Evolutionary conservation across 2,797 vertebrate species (phyloP).

Genomic region (Gambelia wislizenii): DNA sequence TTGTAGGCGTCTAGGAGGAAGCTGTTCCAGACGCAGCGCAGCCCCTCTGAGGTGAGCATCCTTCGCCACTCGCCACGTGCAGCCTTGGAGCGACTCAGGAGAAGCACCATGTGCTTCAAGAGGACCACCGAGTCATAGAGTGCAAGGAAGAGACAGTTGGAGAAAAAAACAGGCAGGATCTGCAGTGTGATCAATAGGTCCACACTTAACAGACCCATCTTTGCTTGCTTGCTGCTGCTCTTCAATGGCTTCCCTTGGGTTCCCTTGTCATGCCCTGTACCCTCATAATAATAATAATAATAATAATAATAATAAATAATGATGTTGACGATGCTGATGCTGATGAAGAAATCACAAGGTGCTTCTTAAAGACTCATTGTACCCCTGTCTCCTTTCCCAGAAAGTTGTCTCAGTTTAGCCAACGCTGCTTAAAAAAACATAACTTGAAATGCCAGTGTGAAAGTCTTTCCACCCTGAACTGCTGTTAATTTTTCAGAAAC

Average conservation of each 20-base stretch:
- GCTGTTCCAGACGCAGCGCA: slow-evolving; percentile 96
- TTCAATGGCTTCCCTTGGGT: slow-evolving; percentile 65
- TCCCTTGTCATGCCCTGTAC: slow-evolving; percentile 65
- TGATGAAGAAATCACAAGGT: slow-evolving; percentile 40
- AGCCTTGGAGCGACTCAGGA: slow-evolving; percentile 87
- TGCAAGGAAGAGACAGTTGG: slow-evolving; percentile 96
- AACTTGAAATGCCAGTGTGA: slow-evolving; percentile 64
- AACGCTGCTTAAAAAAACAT: slow-evolving; percentile 63
- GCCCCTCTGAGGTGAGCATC: slow-evolving; percentile 95
- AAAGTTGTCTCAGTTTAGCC: slow-evolving; percentile 70
- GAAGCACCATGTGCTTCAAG: slow-evolving; percentile 90
- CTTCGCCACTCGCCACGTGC: slow-evolving; percentile 90
- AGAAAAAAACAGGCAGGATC: slow-evolving; percentile 97
- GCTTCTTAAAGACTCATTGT: slow-evolving; percentile 56
- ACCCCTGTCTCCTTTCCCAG: slow-evolving; percentile 24
- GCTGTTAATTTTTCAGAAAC: slow-evolving; percentile 72
- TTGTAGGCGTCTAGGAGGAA: slow-evolving; percentile 96
- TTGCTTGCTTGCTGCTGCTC: slow-evolving; percentile 64
- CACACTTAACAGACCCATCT: slow-evolving; percentile 92
- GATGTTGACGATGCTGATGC: slow-evolving; percentile 46
- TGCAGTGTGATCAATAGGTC: slow-evolving; percentile 95
- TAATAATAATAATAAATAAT: slow-evolving; percentile 53
- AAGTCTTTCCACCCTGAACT: slow-evolving; percentile 72
- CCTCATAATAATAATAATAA: slow-evolving; percentile 70
- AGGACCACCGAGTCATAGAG: slow-evolving; percentile 96